Evolutionary conservation across 2,797 vertebrate species (phyloP).

Genomic region (Parauchenoglanis ngamensis): DNA sequence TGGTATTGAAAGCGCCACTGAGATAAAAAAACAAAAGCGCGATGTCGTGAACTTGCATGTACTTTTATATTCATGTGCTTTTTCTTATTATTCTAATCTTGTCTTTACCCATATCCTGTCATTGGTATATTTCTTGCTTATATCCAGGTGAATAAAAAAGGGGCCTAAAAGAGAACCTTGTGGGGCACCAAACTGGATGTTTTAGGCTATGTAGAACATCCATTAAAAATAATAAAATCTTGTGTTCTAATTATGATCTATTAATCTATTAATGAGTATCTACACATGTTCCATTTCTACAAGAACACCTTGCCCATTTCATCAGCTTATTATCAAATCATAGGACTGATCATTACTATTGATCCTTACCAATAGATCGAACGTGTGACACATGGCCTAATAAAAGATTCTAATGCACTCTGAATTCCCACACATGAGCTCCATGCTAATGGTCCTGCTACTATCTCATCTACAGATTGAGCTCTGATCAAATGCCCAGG

Average conservation of each 20-base stretch:
- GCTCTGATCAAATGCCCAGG: conserved; percentile 12
- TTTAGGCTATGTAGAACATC: too few relatives aligned
- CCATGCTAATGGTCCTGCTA: not conserved
- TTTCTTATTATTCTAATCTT: too few relatives aligned
- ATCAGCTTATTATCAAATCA: not conserved
- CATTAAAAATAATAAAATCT: not conserved
- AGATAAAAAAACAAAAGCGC: not conserved
- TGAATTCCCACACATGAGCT: not conserved
- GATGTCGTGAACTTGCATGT: too few relatives aligned
- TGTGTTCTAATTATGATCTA: not conserved
- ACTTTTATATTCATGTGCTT: not conserved
- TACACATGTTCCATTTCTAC: not conserved
- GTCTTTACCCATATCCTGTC: too few relatives aligned
- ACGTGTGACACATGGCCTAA: not conserved
- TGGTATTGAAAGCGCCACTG: not conserved
- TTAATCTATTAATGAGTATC: not conserved
- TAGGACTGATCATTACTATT: not conserved
- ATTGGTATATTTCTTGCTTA: too few relatives aligned
- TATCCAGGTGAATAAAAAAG: too few relatives aligned
- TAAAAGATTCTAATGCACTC: not conserved
- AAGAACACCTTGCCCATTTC: not conserved
- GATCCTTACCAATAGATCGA: not conserved
- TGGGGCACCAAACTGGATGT: not conserved
- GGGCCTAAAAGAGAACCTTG: not conserved
- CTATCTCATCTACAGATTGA: not conserved